Conservation (phyloP, 2,797 vertebrate species). For the Bryconaethiops microstoma region DNA sequence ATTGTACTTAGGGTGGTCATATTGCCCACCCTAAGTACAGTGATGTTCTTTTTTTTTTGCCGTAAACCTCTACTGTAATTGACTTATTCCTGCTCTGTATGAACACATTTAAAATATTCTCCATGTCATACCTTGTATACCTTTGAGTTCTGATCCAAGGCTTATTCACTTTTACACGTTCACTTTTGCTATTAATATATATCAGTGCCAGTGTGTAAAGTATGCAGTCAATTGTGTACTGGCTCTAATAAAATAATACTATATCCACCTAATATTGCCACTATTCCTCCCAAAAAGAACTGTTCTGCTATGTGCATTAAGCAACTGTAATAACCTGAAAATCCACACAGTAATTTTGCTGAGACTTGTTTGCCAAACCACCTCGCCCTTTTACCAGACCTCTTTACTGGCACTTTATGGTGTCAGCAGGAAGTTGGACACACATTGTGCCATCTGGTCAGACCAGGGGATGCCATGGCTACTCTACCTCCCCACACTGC, state of each 20-base stretch:
- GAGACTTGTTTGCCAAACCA: background rate
- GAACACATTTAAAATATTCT: background rate
- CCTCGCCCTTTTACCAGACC: background rate
- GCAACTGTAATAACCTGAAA: background rate
- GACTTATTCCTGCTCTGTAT: background rate
- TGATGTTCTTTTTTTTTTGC: background rate
- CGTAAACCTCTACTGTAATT: background rate
- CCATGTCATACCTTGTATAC: too few relatives aligned
- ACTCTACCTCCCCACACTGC: conserved; percentile 27
- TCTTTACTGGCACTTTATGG: conserved; percentile 47
- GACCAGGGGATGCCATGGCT: conserved; percentile 32
- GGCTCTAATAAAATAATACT: background rate
- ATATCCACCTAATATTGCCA: background rate
- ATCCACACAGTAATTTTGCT: background rate
- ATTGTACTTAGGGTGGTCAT: too few relatives aligned
- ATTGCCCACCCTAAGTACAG: too few relatives aligned
- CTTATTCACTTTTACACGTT: too few relatives aligned
- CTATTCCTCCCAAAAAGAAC: background rate
- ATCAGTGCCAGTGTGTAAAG: background rate
- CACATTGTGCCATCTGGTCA: conserved; percentile 56
- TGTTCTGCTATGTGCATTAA: background rate
- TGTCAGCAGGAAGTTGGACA: conserved; percentile 40
- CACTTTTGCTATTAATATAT: too few relatives aligned
- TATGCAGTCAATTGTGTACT: background rate
- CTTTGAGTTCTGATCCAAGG: too few relatives aligned